Evolutionary conservation across 2,888 invertebrate genomes (phyloP).

Genomic region (Cephus sareptanus): DNA sequence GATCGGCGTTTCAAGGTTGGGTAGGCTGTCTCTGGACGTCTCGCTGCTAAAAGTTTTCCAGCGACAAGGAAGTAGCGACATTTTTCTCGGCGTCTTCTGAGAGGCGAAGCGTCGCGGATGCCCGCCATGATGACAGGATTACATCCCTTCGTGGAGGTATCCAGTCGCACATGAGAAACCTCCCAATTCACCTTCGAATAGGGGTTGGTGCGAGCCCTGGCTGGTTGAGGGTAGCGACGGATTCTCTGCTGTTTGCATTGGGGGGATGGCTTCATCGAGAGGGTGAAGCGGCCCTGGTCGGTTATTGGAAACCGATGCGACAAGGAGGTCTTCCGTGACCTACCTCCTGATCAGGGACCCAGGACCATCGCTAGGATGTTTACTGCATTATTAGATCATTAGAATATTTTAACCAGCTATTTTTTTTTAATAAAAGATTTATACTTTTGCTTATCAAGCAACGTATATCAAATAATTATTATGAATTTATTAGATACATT

Average conservation of each 20-base stretch:
- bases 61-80: conserved; percentile 54
- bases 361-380: conserved; percentile 41
- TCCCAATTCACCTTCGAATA: not conserved
- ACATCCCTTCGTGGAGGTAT: conserved; percentile 33
- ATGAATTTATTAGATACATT: not conserved
- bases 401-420: conserved; percentile 11
- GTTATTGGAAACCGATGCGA: conserved; percentile 48
- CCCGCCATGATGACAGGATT: conserved; percentile 59
- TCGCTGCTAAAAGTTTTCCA: conserved; percentile 39
- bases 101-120: conserved; percentile 62
- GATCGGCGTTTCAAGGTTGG: conserved; percentile 33
- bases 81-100: conserved; percentile 60
- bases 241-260: not conserved
- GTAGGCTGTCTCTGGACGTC: conserved; percentile 45
- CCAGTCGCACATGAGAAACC: not conserved
- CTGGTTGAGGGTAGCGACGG: not conserved
- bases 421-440: not conserved
- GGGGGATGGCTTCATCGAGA: conserved; percentile 16
- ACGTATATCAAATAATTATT: not conserved
- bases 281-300: conserved; percentile 3
- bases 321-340: conserved; percentile 51
- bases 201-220: not conserved
- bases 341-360: conserved; percentile 52
- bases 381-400: conserved; percentile 12
- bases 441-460: not conserved